phyloP scores from a whole-genome alignment of 2,888 invertebrate species.

The Philopedon plagiatum region DNA sequence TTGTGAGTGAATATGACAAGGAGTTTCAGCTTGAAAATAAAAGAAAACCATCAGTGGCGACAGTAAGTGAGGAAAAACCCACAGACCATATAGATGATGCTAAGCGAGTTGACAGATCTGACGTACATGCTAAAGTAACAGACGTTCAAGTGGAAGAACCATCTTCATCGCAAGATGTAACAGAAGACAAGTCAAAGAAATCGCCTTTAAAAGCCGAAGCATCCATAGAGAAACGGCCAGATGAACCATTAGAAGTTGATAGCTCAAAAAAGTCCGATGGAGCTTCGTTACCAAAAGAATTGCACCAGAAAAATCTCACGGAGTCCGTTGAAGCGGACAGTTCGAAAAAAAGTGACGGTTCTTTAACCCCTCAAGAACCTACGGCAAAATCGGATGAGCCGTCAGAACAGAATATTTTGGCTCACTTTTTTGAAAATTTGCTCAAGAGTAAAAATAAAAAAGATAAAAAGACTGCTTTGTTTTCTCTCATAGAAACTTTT shows the following conservation, averaged over 20 bases:
- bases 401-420: conserved; percentile 59
- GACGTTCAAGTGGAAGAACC: conserved; percentile 20
- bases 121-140: neutral
- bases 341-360: conserved; percentile 25
- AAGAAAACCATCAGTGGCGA: neutral
- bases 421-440: conserved; percentile 60
- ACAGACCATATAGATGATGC: neutral
- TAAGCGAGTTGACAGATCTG: neutral
- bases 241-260: neutral
- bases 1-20: conserved; percentile 47
- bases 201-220: neutral
- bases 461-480: conserved; percentile 58
- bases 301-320: neutral
- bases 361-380: conserved; percentile 10
- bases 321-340: conserved; percentile 17
- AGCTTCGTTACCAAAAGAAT: too few species aligned
- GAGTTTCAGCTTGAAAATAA: conserved; percentile 29
- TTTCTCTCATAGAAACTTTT: conserved; percentile 60
- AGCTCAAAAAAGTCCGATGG: neutral
- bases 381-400: conserved; percentile 40
- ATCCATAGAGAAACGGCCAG: neutral
- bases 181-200: conserved; percentile 15
- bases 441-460: conserved; percentile 59
- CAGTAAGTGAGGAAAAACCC: neutral
- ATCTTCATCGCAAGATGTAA: conserved; percentile 21